Conservation (phyloP, 2,888 invertebrate genomes). For the Cataglyphis albicans region DNA sequence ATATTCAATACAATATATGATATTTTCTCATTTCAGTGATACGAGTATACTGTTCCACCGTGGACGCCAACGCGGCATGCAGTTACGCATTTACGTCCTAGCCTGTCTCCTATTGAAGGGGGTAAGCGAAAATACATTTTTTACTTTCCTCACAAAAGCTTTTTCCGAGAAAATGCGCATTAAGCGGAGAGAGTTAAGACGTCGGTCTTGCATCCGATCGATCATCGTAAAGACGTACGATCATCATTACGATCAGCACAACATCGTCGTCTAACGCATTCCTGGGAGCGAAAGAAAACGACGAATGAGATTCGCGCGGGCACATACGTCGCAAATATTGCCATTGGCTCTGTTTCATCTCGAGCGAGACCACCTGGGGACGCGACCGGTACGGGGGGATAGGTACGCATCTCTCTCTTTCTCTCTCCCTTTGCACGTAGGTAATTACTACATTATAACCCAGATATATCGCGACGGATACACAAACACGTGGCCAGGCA, state of each 20-base stretch:
- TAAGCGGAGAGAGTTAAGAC: not conserved
- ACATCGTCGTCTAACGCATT: not conserved
- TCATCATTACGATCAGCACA: not conserved
- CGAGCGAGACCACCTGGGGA: not conserved
- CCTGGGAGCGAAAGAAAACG: slow-evolving; percentile 23
- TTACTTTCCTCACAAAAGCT: not conserved
- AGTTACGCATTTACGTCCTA: slow-evolving; percentile 85
- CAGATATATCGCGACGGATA: slow-evolving; percentile 78
- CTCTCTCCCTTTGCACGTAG: slow-evolving; percentile 61
- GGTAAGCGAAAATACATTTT: slow-evolving; percentile 84
- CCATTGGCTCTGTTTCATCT: slow-evolving; percentile 10
- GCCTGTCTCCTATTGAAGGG: slow-evolving; percentile 87
- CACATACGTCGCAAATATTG: not conserved
- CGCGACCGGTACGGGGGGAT: not conserved
- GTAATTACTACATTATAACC: slow-evolving; percentile 83
- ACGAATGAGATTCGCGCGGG: not conserved
- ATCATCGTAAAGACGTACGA: not conserved
- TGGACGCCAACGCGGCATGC: slow-evolving; percentile 86
- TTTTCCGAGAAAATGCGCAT: not conserved
- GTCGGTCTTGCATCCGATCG: not conserved
- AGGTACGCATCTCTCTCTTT: slow-evolving; percentile 38
- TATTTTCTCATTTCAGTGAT: slow-evolving; percentile 56
- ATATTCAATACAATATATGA: not conserved
- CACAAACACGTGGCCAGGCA: slow-evolving; percentile 65
- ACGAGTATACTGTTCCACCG: slow-evolving; percentile 79